phyloP scores from a whole-genome alignment of 2,797 vertebrate genomes.

The Micromesistius poutassou region DNA sequence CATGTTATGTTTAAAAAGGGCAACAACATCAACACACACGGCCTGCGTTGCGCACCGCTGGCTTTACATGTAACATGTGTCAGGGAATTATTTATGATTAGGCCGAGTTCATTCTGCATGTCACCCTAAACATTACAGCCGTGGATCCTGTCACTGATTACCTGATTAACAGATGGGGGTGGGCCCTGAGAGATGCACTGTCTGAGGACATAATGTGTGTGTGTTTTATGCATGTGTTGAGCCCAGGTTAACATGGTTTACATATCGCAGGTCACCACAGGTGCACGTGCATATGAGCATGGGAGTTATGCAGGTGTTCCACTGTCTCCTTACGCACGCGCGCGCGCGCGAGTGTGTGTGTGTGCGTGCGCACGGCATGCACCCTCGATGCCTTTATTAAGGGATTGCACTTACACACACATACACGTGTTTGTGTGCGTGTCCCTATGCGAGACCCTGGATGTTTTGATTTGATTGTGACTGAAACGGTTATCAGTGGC shows the following conservation, averaged over 20 bases:
- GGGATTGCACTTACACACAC: too few species aligned
- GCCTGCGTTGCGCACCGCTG: background rate
- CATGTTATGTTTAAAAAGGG: too few species aligned
- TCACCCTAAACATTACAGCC: background rate
- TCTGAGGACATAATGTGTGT: constrained; percentile 40
- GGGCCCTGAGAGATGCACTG: constrained; percentile 34
- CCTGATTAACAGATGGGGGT: constrained; percentile 10
- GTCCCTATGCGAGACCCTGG: too few species aligned
- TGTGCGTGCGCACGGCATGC: too few species aligned
- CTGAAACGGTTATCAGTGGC: too few species aligned
- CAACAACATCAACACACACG: background rate
- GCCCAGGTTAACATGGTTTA: background rate
- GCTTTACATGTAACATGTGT: background rate
- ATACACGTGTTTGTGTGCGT: too few species aligned
- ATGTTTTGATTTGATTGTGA: too few species aligned
- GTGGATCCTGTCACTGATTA: background rate
- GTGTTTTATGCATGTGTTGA: background rate
- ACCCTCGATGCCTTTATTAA: too few species aligned
- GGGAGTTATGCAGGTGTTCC: too few species aligned
- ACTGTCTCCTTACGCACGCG: too few species aligned
- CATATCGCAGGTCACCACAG: background rate
- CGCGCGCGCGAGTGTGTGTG: too few species aligned
- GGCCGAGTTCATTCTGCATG: background rate
- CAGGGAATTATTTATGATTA: constrained; percentile 1
- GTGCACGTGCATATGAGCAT: too few species aligned